Evolutionary conservation across 23 tunicate genomes (phyloP).

Genomic region (Corella eumyota): DNA sequence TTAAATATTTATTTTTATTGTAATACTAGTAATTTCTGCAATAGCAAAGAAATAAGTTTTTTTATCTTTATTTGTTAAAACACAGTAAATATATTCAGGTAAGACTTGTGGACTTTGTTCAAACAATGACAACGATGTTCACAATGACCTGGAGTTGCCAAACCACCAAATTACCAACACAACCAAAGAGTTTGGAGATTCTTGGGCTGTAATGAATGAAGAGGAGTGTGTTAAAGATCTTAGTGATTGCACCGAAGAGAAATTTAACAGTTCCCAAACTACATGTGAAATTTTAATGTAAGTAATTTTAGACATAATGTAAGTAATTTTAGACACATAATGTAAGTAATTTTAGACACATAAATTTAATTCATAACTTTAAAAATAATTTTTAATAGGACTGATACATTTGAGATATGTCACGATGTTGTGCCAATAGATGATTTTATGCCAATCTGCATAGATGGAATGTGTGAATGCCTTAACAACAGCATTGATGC

Average conservation of each 20-base stretch:
- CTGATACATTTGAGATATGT: background rate
- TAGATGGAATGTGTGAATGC: constrained; percentile 4
- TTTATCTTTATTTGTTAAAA: too few species aligned
- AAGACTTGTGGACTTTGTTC: constrained; percentile 8
- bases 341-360: too few species aligned
- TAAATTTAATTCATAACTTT: too few species aligned
- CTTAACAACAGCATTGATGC: background rate
- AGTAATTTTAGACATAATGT: too few species aligned
- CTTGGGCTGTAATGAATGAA: constrained; percentile 5
- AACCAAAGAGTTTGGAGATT: background rate
- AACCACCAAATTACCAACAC: background rate
- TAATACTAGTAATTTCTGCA: too few species aligned
- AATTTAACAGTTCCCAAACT: too few species aligned
- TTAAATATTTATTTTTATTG: too few species aligned
- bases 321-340: too few species aligned
- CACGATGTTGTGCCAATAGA: constrained; percentile 4
- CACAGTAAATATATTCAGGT: background rate
- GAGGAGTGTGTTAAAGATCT: constrained; percentile 4
- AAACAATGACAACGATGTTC: background rate
- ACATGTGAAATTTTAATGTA: too few species aligned
- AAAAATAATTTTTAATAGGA: constrained; percentile 1
- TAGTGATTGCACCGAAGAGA: constrained; percentile 8
- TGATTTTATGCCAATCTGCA: background rate
- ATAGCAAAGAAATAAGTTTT: too few species aligned
- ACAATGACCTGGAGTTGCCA: constrained; percentile 7